Evolutionary conservation across 2,113 vertebrate species (phyloP).

Genomic region (Prunella himalayana): DNA sequence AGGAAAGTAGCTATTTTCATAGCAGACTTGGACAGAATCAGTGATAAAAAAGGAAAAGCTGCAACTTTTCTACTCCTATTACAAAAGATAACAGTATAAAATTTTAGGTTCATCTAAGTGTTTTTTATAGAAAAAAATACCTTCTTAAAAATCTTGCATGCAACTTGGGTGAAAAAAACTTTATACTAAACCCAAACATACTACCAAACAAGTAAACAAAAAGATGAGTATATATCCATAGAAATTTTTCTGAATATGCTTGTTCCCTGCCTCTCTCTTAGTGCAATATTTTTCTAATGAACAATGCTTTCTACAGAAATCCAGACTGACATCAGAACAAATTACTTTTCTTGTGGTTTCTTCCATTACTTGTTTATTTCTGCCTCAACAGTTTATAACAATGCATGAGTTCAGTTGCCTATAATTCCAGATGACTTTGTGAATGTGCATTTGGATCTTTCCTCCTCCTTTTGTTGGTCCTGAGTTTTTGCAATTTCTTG

Average conservation of each 20-base stretch:
- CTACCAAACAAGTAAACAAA: neutral
- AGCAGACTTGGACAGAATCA: neutral
- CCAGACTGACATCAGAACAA: neutral
- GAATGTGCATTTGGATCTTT: neutral
- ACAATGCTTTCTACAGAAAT: neutral
- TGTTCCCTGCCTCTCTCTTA: neutral
- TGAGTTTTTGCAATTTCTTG: neutral
- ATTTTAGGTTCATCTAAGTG: neutral
- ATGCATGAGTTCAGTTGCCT: neutral
- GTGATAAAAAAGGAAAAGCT: neutral
- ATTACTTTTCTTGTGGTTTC: neutral
- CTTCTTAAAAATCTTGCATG: neutral
- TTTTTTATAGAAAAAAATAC: neutral
- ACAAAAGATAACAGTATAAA: neutral
- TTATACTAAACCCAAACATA: neutral
- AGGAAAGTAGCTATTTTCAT: neutral
- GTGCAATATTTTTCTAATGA: neutral
- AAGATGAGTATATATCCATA: neutral
- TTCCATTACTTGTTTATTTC: neutral
- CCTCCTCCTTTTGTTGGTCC: neutral
- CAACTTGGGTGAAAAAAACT: neutral
- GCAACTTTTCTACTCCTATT: neutral
- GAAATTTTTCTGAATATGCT: neutral
- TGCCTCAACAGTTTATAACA: neutral
- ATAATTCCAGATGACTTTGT: neutral